phyloP scores from a whole-genome alignment of 2,797 vertebrate species.

The Graptemys geographica region DNA sequence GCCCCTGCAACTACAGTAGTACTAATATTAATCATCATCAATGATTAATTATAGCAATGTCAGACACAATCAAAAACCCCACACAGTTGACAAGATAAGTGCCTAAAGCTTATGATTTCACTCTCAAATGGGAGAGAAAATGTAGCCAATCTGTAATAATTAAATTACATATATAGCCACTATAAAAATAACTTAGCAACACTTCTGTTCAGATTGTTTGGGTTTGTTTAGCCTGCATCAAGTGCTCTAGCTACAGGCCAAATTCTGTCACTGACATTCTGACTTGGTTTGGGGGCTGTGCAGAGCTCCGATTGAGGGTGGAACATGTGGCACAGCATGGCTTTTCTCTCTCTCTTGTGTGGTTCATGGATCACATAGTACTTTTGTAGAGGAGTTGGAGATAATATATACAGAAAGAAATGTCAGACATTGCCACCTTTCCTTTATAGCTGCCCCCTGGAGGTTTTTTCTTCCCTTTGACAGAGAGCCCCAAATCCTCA shows the following conservation, averaged over 20 bases:
- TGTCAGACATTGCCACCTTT: no score
- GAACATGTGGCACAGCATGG: not conserved
- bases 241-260: not conserved
- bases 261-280: not conserved
- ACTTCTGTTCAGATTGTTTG: not conserved
- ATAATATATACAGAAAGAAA: no score
- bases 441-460: not conserved
- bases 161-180: no score
- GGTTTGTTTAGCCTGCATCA: not conserved
- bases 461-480: not conserved
- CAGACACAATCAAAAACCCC: not conserved
- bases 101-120: not conserved
- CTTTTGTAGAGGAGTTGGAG: not conserved
- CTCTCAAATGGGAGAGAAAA: no score
- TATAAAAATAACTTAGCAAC: no score
- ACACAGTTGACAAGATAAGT: not conserved
- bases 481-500: not conserved
- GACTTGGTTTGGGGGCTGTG: no score
- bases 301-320: not conserved
- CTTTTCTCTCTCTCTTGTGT: not conserved
- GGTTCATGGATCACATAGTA: not conserved
- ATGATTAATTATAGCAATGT: not conserved
- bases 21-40: not conserved
- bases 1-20: not conserved
- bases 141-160: not conserved